phyloP scores from a whole-genome alignment of 2,797 vertebrate genomes.

The Karalla daura region DNA sequence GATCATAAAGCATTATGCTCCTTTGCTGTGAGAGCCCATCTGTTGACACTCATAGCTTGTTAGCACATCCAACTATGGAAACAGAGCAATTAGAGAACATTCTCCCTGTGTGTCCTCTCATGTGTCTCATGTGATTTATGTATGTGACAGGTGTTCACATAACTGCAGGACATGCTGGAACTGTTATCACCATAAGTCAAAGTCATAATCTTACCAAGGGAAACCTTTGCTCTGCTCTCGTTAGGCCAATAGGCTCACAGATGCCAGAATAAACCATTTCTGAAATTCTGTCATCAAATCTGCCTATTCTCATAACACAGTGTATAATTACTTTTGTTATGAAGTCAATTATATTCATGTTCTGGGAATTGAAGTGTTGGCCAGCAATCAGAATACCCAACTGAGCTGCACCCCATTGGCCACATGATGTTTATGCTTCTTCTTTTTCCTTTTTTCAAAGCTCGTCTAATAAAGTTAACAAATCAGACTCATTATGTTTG shows the following conservation, averaged over 20 bases:
- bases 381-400: constrained; percentile 8
- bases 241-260: constrained; percentile 23
- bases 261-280: constrained; percentile 54
- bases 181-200: constrained; percentile 39
- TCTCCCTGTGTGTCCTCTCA: constrained; percentile 46
- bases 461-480: constrained; percentile 28
- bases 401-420: constrained; percentile 4
- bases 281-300: constrained; percentile 49
- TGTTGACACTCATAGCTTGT: constrained; percentile 53
- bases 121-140: constrained; percentile 55
- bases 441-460: not conserved
- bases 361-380: constrained; percentile 43
- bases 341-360: constrained; percentile 41
- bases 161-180: constrained; percentile 14
- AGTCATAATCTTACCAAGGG: constrained; percentile 15
- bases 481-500: constrained; percentile 26
- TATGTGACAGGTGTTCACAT: constrained; percentile 60
- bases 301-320: constrained; percentile 38
- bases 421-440: constrained; percentile 13
- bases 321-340: constrained; percentile 19
- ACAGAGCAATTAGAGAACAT: constrained; percentile 20
- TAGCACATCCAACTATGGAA: constrained; percentile 37
- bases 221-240: constrained; percentile 42
- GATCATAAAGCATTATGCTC: constrained; percentile 21
- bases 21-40: constrained; percentile 18